These are phyloP conservation scores for Piaya cayana DNA, from an alignment of 2,113 vertebrate genomes.

Conservation along the genomic window DNA sequence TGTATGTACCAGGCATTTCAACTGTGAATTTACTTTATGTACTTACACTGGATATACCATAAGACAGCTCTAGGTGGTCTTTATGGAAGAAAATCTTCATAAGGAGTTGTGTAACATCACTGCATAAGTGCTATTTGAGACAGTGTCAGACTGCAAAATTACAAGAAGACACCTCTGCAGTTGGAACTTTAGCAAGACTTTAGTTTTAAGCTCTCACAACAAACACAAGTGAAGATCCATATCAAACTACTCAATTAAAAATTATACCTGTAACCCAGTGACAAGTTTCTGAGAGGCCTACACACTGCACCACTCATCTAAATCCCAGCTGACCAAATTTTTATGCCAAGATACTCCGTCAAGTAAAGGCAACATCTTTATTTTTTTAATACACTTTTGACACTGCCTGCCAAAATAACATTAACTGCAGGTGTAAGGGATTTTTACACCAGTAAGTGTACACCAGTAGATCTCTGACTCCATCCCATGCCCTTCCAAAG, in stretches of 20 bases:
- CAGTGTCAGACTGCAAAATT: background rate
- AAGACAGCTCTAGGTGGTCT: background rate
- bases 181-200: background rate
- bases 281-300: background rate
- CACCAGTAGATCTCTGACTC: background rate
- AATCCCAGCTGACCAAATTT: background rate
- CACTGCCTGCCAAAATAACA: background rate
- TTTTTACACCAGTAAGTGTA: background rate
- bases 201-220: background rate
- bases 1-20: background rate
- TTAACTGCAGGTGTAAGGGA: background rate
- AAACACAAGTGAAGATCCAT: background rate
- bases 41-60: background rate
- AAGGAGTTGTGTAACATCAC: background rate
- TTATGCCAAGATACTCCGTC: background rate
- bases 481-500: background rate
- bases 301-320: background rate
- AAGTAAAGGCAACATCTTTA: background rate
- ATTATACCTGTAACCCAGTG: background rate
- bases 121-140: background rate
- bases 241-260: constrained; percentile 3
- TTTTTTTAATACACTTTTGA: background rate
- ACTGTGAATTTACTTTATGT: background rate
- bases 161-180: background rate
- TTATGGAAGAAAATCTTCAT: background rate